These are phyloP conservation scores for Drosophila melanogaster DNA, from an alignment of 1,140 invertebrate genomes.

Conservation along the genomic window Release_6_plus_ISO1_MT NT_033779.5:9606501-9607000, in stretches of 20 bases:
- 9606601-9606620: conserved; percentile 72
- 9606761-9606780: conserved; percentile 74
- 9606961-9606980: conserved; percentile 25
- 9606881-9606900: conserved; percentile 72
- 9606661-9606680: conserved; percentile 79
- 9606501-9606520: not conserved
- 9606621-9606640: conserved; percentile 49
- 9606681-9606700: conserved; percentile 74
- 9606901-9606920: conserved; percentile 76
- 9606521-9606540: too few species aligned
- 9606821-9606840: conserved; percentile 29
- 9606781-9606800: conserved; percentile 71
- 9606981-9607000: conserved; percentile 5
- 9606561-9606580: too few species aligned
- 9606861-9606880: conserved; percentile 42
- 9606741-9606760: conserved; percentile 71
- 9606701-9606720: conserved; percentile 48
- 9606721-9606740: conserved; percentile 13
- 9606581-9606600: conserved; percentile 46
- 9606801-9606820: conserved; percentile 58
- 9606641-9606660: conserved; percentile 76
- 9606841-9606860: conserved; percentile 47
- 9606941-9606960: conserved; percentile 60
- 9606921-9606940: conserved; percentile 76
- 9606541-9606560: too few species aligned